A percentile compares a stretch with the other conserved stretches of the same genome.
phyloP scores from a whole-genome alignment of 2,797 vertebrate genomes.

The Linurgus olivaceus region DNA sequence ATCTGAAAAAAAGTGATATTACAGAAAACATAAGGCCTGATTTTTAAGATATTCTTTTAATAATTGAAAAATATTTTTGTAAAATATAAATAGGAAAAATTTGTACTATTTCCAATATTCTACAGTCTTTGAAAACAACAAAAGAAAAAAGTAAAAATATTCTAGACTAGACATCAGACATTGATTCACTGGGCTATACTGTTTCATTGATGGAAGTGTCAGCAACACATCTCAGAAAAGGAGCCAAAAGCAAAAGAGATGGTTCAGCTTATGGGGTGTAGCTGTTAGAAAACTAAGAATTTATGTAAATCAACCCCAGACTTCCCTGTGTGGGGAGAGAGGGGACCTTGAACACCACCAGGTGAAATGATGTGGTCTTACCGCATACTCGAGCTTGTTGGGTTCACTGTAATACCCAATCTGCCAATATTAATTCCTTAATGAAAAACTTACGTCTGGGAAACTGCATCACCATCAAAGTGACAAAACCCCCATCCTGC shows the following conservation, averaged over 20 bases:
- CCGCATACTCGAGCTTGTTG: neutral
- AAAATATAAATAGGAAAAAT: neutral
- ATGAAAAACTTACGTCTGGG: slow-evolving; percentile 34
- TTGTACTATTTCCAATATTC: fast-evolving
- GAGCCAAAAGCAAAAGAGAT: neutral
- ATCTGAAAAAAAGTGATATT: neutral
- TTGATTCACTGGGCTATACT: neutral
- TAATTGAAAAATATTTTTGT: neutral
- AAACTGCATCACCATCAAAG: slow-evolving; percentile 21
- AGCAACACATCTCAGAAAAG: neutral
- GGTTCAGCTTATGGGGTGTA: neutral
- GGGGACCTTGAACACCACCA: neutral
- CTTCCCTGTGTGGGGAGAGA: neutral
- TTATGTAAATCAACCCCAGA: slow-evolving; percentile 41
- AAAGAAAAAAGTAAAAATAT: neutral
- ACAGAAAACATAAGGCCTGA: neutral
- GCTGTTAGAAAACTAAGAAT: slow-evolving; percentile 32
- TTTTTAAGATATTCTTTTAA: neutral
- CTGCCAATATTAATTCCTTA: slow-evolving; percentile 38
- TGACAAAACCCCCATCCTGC: slow-evolving; percentile 44
- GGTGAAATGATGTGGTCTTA: neutral
- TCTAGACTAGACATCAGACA: neutral
- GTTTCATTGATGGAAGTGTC: neutral
- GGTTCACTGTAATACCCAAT: slow-evolving; percentile 26
- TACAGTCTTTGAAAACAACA: neutral